Conservation (phyloP, 2,797 vertebrate genomes). For the Danionella dracula region DNA sequence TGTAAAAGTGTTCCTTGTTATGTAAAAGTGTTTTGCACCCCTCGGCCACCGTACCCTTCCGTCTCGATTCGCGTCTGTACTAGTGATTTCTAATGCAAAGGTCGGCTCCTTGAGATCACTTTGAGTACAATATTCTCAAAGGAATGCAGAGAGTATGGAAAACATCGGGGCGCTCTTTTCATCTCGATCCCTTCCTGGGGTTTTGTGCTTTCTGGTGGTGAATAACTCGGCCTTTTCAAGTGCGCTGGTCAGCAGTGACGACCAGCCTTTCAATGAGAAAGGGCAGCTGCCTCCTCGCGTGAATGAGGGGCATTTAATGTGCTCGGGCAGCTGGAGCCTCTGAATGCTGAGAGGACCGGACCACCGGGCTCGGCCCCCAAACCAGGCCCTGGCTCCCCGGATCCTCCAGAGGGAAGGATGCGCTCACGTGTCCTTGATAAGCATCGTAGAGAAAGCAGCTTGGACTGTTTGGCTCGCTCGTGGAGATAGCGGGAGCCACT, state of each 20-base stretch:
- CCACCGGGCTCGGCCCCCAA: slow-evolving; percentile 24
- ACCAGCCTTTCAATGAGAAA: slow-evolving; percentile 34
- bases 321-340: slow-evolving; percentile 59
- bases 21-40: too few species aligned
- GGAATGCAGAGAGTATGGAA: background rate
- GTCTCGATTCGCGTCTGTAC: too few species aligned
- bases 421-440: slow-evolving; percentile 26
- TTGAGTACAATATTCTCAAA: too few species aligned
- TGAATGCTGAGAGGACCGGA: slow-evolving; percentile 48
- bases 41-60: too few species aligned
- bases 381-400: slow-evolving; percentile 5
- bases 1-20: too few species aligned
- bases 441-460: slow-evolving; percentile 18
- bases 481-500: slow-evolving; percentile 12
- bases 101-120: too few species aligned
- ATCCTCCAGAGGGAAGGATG: slow-evolving; percentile 21
- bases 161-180: background rate
- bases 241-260: slow-evolving; percentile 4
- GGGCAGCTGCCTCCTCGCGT: slow-evolving; percentile 37
- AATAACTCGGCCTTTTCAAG: slow-evolving; percentile 36
- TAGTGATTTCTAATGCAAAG: too few species aligned
- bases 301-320: slow-evolving; percentile 54
- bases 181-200: background rate
- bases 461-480: background rate
- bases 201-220: slow-evolving; percentile 6